These are phyloP conservation scores for Herminia tarsipennalis DNA, from an alignment of 2,888 invertebrate species.

Conservation along the genomic window DNA sequence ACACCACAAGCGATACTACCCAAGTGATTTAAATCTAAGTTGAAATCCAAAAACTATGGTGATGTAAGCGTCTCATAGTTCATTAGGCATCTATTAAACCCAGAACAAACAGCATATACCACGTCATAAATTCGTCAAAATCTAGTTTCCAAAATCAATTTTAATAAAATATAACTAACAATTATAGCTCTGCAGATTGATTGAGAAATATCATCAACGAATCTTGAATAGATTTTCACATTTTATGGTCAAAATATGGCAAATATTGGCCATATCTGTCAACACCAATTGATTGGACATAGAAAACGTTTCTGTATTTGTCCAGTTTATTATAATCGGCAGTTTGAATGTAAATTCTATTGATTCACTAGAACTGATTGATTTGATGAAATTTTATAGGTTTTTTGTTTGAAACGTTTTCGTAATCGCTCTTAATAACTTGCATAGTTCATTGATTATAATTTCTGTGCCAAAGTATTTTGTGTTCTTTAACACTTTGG, in stretches of 20 bases:
- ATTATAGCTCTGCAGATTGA: conserved; percentile 34
- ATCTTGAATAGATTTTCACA: conserved; percentile 20
- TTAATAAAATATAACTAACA: conserved; percentile 26
- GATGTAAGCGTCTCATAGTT: conserved; percentile 9
- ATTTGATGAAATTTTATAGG: conserved; percentile 31
- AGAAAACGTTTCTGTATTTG: conserved; percentile 36
- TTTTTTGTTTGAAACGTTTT: conserved; percentile 24
- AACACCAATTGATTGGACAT: conserved; percentile 44
- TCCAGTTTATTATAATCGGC: conserved; percentile 41
- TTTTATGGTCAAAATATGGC: conserved; percentile 29
- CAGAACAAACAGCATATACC: conserved; percentile 22
- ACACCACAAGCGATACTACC: too few relatives aligned
- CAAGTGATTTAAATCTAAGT: too few relatives aligned
- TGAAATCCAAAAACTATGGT: neutral
- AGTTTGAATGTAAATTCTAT: conserved; percentile 34
- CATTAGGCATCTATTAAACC: neutral
- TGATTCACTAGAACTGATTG: conserved; percentile 40
- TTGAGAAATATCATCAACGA: conserved; percentile 38
- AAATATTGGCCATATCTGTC: conserved; percentile 36
- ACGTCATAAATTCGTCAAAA: conserved; percentile 28
- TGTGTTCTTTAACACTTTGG: neutral
- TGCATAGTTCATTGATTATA: conserved; percentile 13
- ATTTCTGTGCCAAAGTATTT: conserved; percentile 10
- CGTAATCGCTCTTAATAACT: conserved; percentile 23
- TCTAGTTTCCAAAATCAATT: conserved; percentile 36